Percentiles rank a stretch among this genome's conserved stretches.
phyloP scores from a whole-genome alignment of 92 coral and sea anemone species.

The Actinostola sp. region DNA sequence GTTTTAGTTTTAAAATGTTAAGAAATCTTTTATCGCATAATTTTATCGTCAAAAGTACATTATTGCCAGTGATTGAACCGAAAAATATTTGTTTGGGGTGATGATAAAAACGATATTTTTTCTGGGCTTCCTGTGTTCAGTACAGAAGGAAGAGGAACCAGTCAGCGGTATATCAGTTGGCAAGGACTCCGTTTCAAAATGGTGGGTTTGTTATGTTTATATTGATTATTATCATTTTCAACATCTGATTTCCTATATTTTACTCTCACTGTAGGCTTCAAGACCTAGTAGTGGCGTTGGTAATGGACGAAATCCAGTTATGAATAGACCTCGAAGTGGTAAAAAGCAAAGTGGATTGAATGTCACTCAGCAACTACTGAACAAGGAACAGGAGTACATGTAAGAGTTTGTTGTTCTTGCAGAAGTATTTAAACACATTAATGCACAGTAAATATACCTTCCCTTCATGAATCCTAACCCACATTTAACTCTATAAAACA shows the following conservation, averaged over 20 bases:
- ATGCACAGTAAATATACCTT: background rate
- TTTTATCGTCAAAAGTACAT: no score
- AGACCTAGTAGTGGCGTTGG: constrained; percentile 29
- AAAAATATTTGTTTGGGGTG: no score
- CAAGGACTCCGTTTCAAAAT: constrained; percentile 2
- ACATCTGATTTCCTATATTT: background rate
- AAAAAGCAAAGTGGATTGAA: constrained; percentile 67
- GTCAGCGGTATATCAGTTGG: constrained; percentile 3
- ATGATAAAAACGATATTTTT: no score
- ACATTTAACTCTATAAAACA: no score
- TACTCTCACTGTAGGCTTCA: constrained; percentile 12
- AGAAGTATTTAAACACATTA: background rate
- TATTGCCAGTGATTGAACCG: no score
- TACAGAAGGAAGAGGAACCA: background rate
- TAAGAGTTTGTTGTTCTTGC: constrained; percentile 26
- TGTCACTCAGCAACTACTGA: constrained; percentile 79
- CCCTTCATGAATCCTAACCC: no score
- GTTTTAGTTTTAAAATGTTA: no score
- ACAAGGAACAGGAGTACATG: constrained; percentile 97
- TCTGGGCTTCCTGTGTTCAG: background rate
- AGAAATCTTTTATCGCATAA: no score
- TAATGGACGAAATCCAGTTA: constrained; percentile 53
- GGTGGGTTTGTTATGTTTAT: constrained; percentile 1
- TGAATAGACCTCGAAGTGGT: constrained; percentile 44
- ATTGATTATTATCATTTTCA: background rate